phyloP scores from a whole-genome alignment of 2,113 vertebrate species.

The Spea multiplicata region DNA sequence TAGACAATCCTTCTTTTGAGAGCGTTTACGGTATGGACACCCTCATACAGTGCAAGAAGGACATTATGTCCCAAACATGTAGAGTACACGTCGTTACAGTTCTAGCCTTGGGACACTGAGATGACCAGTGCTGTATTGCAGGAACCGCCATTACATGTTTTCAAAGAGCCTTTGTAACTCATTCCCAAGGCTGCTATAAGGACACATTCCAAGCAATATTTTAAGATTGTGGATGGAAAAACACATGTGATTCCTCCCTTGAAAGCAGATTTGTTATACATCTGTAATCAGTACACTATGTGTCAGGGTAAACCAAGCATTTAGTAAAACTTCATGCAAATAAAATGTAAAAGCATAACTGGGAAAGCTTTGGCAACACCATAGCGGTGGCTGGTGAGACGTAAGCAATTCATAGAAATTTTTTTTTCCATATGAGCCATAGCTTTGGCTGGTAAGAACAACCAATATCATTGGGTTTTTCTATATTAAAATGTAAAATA shows the following conservation, averaged over 20 bases:
- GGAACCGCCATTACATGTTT: background rate
- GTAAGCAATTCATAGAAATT: no score
- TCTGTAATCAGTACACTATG: conserved; percentile 35
- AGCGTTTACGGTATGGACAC: conserved; percentile 3
- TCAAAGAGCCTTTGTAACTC: conserved; percentile 39
- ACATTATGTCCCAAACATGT: conserved; percentile 43
- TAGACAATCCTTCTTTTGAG: conserved; percentile 39
- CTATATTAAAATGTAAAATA: no score
- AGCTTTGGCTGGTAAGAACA: no score
- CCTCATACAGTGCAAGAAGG: conserved; percentile 23
- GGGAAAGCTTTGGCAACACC: no score
- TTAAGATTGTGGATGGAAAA: conserved; percentile 30
- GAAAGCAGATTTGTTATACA: conserved; percentile 19
- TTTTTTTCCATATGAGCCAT: no score
- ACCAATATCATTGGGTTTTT: no score
- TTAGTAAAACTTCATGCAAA: background rate
- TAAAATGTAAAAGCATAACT: background rate
- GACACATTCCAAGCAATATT: conserved; percentile 41
- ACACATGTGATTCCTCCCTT: conserved; percentile 31
- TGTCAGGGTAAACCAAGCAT: background rate
- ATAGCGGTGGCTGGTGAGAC: no score
- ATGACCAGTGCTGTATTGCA: conserved; percentile 34
- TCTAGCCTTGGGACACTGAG: conserved; percentile 33
- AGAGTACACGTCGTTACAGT: conserved; percentile 42
- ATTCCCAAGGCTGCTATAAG: conserved; percentile 32